Evolutionary conservation across 2,797 vertebrate species (phyloP).

Genomic region (Melanotaenia parkinsoni): DNA sequence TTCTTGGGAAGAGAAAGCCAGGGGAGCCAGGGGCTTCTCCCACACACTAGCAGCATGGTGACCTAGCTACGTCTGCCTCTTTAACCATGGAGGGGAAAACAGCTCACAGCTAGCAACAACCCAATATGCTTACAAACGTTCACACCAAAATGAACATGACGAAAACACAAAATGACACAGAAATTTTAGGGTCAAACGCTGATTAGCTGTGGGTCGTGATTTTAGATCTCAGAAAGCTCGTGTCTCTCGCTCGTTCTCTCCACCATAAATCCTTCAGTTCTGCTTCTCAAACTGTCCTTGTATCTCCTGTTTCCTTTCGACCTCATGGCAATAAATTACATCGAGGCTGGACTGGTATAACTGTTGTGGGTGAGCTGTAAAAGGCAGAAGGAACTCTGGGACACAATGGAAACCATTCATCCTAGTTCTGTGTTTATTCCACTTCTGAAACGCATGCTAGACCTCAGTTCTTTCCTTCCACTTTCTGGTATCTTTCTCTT

Average conservation of each 20-base stretch:
- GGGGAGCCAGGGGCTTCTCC: constrained; percentile 41
- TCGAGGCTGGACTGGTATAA: constrained; percentile 50
- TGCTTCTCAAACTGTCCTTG: constrained; percentile 47
- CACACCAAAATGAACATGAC: constrained; percentile 39
- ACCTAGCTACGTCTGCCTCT: constrained; percentile 41
- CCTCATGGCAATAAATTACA: constrained; percentile 57
- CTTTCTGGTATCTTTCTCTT: constrained; percentile 25
- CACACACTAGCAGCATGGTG: constrained; percentile 48
- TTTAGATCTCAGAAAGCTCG: constrained; percentile 40
- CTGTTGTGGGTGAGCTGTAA: constrained; percentile 42
- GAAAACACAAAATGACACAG: constrained; percentile 28
- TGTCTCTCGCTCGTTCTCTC: constrained; percentile 32
- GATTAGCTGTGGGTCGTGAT: constrained; percentile 63
- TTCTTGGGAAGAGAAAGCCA: constrained; percentile 39
- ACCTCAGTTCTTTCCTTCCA: constrained; percentile 1
- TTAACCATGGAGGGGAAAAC: constrained; percentile 24
- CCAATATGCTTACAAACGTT: constrained; percentile 37
- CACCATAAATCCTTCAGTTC: constrained; percentile 46
- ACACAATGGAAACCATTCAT: constrained; percentile 65
- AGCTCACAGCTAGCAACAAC: constrained; percentile 8
- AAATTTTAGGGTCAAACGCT: constrained; percentile 56
- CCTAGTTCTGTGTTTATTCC: constrained; percentile 20
- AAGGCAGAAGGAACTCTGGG: constrained; percentile 43
- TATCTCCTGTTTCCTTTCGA: constrained; percentile 49
- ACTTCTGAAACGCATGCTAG: constrained; percentile 33